Base-by-base conservation (phyloP, 2,797 vertebrate genomes). In the Eleutherodactylus coqui region DNA sequence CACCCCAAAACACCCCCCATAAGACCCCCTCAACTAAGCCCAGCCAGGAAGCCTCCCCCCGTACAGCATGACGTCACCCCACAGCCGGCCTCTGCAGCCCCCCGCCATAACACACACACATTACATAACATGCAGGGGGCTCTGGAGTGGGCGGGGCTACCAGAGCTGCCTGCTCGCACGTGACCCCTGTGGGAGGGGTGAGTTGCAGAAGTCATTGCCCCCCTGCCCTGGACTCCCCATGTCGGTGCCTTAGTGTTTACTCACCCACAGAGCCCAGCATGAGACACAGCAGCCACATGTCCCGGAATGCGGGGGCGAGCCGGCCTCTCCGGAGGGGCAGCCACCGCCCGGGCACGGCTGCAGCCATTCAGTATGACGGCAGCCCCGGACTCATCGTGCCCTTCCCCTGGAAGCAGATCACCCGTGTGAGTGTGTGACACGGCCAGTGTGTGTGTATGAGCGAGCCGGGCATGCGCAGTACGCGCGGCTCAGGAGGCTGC, bases 271-370 rank as follows among this genome's bases (percentile, higher is more conserved):
- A 77, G 73, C 85, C 85, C 80, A 87, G 32, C 21, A 83, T 24
- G 36, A 87, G 80, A 43, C 64, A 86, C 27, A 83, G 85, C 36
- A 87, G 75, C 85, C 85, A 86, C 85, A 87, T 87, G 70, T 83
- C 85, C 73, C 79, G 70, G 41, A 69, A 69, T 34, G 43, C 47
- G 1, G 36, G 29, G 49, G 29, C 64, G 17, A n/a, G 62, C 27
- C 41, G 83, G 55, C 29, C 72, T 43, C 60, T 43, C 3, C 6
- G 13, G 47, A 62, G 75, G 43, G 10, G 32, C 75, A 13, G 21
- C 8, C 36, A n/a, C 67, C 10, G 58, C 67, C 55, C 69, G 43
- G 85, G 70, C 19, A 29, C 43, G 16, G 43, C 78, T 19, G 3
- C 49, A 8, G 51, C 72, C 60, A 55, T 45, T 86, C 79, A 82